Evolutionary conservation across 2,113 vertebrate genomes (phyloP), one percentile per base, ranked within the genome.

Genomic region (Sceloporus undulatus): DNA sequence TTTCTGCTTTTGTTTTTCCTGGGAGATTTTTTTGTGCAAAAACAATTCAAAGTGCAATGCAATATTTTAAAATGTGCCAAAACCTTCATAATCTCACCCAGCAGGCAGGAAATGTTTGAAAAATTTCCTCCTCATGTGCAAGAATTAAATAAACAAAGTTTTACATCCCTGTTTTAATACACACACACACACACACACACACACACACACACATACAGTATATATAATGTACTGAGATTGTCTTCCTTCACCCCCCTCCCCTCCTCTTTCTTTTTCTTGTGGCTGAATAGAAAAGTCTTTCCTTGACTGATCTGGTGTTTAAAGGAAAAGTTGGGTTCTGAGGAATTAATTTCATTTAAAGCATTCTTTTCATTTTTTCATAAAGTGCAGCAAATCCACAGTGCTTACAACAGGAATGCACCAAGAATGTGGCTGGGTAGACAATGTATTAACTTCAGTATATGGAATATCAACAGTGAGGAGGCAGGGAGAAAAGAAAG

Each of bases 341-440:
- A 94, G 94, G 93, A 96, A 96, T 94, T 93, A 93, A 94, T 97
- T 97, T 97, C 95, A 92, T 95, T 96, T 96, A 96, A 96, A 96
- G 94, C 96, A 97, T 97, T 97, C 97, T 96, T 97, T 62, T 97
- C 96, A 92, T 97, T 97, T 96, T 91, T 95, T 97, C 95, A 87
- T 75, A 91, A 96, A 97, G 96, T 95, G 90, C 95, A 95, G 96
- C 96, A 97, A 97, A 97, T 97, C 97, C 93, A 0, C 23, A 59
- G 85, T 92, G 71, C 94, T 96, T 95, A 96, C 71, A 88, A 88
- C 84, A 95, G 94, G 95, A 96, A 96, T 95, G 94, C 88, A 73
- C 92, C 19, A 74, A 81, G 94, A 91, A 91, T 4, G 65, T 93
- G 90, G 91, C 94, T 0, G 91, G 92, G 91, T 86, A 85, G 92